Evolutionary conservation across 2,797 vertebrate genomes (phyloP), one percentile per base, ranked within the genome.

Genomic region (Siniperca undulata): DNA sequence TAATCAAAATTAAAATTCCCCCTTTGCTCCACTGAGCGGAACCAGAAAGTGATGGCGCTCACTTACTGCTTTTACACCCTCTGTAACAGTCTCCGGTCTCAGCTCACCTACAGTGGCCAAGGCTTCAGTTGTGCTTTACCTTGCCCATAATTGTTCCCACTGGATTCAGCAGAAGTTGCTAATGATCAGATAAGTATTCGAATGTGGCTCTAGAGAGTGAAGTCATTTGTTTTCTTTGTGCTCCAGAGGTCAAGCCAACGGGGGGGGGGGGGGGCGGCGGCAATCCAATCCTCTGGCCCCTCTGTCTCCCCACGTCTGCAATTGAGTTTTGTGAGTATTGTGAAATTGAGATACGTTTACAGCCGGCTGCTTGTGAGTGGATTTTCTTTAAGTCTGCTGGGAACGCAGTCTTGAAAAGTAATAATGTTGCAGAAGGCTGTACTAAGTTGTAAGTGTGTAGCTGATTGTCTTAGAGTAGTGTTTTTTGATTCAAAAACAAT

Each of bases 1-100:
- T 91, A 89, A 91, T 94, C 93, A 93, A 87, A 88, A 82, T 82
- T 71, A 80, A 85, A 86, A 74, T 53, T 42, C 53, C 55, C 46
- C 70, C 27, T 20, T 20, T 38, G 52, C 60, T 62, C 72, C 81
- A 46, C 56, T 78, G 82, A 85, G 69, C 55, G 7, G 76, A 72
- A 84, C 24, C 74, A 81, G 65, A 74, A 83, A 69, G 65, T 17
- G 55, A 53, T 40, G 55, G 30, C 0, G 17, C 30, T 72, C 34
- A 38, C 44, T 75, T 73, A 60, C 9, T 53, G 40, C 56, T 78
- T 70, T 81, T 46, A 70, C 75, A 44, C 34, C 53, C 56, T 42
- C 19, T 10, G 50, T 69, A 61, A 79, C 36, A 60, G 61, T 17
- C 68, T 58, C 70, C 38, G 24, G 69, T 69, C 71, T 80, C 42